phyloP scores from a whole-genome alignment of 2,888 invertebrate genomes.

The Troides helena region DNA sequence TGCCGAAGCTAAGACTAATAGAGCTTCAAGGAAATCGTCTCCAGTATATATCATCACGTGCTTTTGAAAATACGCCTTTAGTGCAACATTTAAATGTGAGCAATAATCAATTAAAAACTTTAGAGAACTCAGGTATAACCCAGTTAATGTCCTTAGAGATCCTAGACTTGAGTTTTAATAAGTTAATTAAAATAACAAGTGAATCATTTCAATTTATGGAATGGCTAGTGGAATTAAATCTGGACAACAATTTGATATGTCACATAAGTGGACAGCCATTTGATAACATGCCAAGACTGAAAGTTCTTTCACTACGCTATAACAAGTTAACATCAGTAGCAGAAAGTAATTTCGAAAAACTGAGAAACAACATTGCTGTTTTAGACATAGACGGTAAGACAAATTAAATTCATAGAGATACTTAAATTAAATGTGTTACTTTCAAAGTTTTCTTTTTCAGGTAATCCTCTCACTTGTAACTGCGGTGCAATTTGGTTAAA shows the following conservation, averaged over 20 bases:
- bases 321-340: slow-evolving; percentile 87
- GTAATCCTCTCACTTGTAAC: slow-evolving; percentile 90
- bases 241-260: slow-evolving; percentile 92
- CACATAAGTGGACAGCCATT: slow-evolving; percentile 89
- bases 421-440: background rate
- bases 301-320: slow-evolving; percentile 87
- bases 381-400: slow-evolving; percentile 90
- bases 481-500: slow-evolving; percentile 92
- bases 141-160: slow-evolving; percentile 90
- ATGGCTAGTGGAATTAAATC: slow-evolving; percentile 91
- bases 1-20: slow-evolving; percentile 86
- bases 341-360: slow-evolving; percentile 86
- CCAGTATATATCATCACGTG: slow-evolving; percentile 85
- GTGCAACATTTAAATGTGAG: slow-evolving; percentile 91
- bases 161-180: slow-evolving; percentile 90
- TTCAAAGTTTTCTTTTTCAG: slow-evolving; percentile 65
- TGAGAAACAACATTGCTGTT: slow-evolving; percentile 89
- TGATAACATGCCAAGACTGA: slow-evolving; percentile 90
- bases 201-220: slow-evolving; percentile 87
- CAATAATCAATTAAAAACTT: slow-evolving; percentile 86
- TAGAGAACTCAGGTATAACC: slow-evolving; percentile 87
- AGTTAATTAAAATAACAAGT: slow-evolving; percentile 84
- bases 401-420: background rate
- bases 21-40: slow-evolving; percentile 91
- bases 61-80: slow-evolving; percentile 88